Percentiles rank a stretch among this genome's conserved stretches.
Evolutionary conservation across 37 sponge, comb jelly and placozoan genomes (phyloP).

Genomic region (Chondrilla cf. caribensis): DNA sequence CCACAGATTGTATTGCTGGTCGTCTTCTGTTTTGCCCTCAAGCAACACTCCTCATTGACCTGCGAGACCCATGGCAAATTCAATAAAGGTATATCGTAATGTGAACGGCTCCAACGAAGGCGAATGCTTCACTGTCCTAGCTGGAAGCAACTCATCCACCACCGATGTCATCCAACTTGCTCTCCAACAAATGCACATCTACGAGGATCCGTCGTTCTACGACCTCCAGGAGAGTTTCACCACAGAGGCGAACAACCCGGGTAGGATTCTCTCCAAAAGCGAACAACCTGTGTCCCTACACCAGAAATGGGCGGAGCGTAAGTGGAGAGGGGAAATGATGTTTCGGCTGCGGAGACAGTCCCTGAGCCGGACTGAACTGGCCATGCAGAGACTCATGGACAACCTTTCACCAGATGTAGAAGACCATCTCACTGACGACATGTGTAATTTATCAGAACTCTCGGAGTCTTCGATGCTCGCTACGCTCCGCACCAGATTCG

Average conservation of each 20-base stretch:
- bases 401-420: conserved; percentile 20
- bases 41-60: too few relatives aligned
- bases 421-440: conserved; percentile 57
- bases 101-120: neutral
- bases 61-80: neutral
- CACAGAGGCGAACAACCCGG: conserved; percentile 4
- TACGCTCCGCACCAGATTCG: conserved; percentile 72
- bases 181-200: conserved; percentile 59
- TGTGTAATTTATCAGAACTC: conserved; percentile 80
- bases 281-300: conserved; percentile 40
- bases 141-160: conserved; percentile 17
- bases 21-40: too few relatives aligned
- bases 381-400: conserved; percentile 39
- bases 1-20: too few relatives aligned
- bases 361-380: conserved; percentile 20
- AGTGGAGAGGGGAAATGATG: conserved; percentile 18
- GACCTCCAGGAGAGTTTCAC: conserved; percentile 37
- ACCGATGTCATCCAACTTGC: conserved; percentile 50
- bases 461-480: conserved; percentile 84
- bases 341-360: conserved; percentile 29
- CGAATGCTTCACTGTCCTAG: conserved; percentile 7
- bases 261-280: conserved; percentile 25
- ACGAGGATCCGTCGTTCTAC: conserved; percentile 63
- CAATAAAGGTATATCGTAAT: neutral
- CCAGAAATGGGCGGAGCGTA: conserved; percentile 14